Percentiles rank a stretch among this genome's conserved stretches.
Evolutionary conservation across 2,888 invertebrate genomes (phyloP).

Genomic region (Zygaena filipendulae): DNA sequence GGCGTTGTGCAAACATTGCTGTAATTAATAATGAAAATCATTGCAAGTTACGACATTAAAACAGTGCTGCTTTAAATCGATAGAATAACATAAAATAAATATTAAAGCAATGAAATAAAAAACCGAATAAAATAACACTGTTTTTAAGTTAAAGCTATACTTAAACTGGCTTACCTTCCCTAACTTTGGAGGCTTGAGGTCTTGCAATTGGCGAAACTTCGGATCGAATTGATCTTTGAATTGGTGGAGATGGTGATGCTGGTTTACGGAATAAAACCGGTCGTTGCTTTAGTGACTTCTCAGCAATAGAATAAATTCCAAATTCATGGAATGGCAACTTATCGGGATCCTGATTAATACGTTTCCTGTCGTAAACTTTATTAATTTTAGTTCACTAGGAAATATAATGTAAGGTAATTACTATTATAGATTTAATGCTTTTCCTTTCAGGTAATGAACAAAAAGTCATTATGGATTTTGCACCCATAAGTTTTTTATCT

Average conservation of each 20-base stretch:
- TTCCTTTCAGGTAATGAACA: too few relatives aligned
- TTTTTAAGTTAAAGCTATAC: constrained; percentile 3
- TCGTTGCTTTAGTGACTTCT: constrained; percentile 28
- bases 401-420: too few relatives aligned
- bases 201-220: constrained; percentile 23
- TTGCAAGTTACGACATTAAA: too few relatives aligned
- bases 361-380: constrained; percentile 40
- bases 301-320: constrained; percentile 48
- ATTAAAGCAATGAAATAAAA: not conserved
- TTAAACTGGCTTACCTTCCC: constrained; percentile 31
- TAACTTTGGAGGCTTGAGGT: constrained; percentile 34
- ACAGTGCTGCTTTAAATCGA: constrained; percentile 40
- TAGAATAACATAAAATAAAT: constrained; percentile 1
- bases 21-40: too few relatives aligned
- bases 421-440: too few relatives aligned
- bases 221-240: constrained; percentile 25
- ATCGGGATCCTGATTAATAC: constrained; percentile 35
- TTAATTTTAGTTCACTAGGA: constrained; percentile 26
- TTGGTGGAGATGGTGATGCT: constrained; percentile 32
- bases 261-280: constrained; percentile 31
- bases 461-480: not conserved
- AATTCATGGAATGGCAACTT: constrained; percentile 42
- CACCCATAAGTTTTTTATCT: constrained; percentile 2
- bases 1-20: too few relatives aligned
- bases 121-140: constrained; percentile 13